Conservation (phyloP, 2,888 invertebrate genomes). For the Beris morrisii region DNA sequence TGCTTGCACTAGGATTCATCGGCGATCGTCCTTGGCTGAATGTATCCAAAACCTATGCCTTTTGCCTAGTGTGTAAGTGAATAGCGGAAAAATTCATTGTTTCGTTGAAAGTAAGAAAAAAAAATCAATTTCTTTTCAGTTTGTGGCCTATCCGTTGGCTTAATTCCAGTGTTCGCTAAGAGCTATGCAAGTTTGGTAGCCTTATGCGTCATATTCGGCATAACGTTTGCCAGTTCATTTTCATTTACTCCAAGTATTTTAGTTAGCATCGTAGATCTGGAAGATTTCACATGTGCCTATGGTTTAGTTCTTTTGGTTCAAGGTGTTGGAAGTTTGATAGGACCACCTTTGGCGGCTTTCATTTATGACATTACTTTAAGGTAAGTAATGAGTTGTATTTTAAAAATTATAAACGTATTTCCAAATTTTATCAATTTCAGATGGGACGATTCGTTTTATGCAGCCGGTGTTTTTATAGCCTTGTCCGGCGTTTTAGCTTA, state of each 20-base stretch:
- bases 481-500: conserved; percentile 66
- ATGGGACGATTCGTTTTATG: conserved; percentile 80
- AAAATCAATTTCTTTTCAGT: conserved; percentile 43
- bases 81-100: neutral
- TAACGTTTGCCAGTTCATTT: conserved; percentile 89
- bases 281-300: conserved; percentile 90
- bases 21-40: conserved; percentile 86
- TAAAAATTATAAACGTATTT: neutral
- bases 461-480: conserved; percentile 79
- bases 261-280: conserved; percentile 84
- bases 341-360: conserved; percentile 87
- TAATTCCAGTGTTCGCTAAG: conserved; percentile 51
- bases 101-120: too few species aligned
- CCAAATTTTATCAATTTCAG: conserved; percentile 41
- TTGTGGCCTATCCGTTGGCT: conserved; percentile 52
- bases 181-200: conserved; percentile 48
- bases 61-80: conserved; percentile 65
- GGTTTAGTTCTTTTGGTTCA: conserved; percentile 86
- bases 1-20: conserved; percentile 84
- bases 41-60: conserved; percentile 78
- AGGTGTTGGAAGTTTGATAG: conserved; percentile 88
- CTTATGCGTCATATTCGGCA: conserved; percentile 72
- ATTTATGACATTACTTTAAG: conserved; percentile 51
- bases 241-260: conserved; percentile 88
- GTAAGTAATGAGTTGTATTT: conserved; percentile 41